Evolutionary conservation across 2,113 vertebrate species (phyloP).

Genomic region (Helogale parvula): DNA sequence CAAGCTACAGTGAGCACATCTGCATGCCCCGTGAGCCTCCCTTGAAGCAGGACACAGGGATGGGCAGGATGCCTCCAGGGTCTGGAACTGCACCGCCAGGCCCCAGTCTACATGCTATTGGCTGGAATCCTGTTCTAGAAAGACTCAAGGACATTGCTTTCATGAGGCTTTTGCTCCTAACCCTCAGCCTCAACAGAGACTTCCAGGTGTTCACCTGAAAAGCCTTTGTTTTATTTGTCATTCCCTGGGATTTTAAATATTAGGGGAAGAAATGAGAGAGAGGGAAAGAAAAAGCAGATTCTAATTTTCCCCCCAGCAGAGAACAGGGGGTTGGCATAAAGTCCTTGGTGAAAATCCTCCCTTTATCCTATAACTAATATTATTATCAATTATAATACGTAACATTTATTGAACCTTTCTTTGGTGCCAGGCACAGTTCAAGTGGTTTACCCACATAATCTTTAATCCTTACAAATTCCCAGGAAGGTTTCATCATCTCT

Average conservation of each 20-base stretch:
- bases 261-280: not conserved
- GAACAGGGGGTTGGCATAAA: not conserved
- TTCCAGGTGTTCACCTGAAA: not conserved
- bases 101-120: not conserved
- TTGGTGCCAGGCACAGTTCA: not conserved
- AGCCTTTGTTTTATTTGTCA: not conserved
- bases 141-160: too few species aligned
- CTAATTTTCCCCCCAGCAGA: not conserved
- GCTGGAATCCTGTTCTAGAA: not conserved
- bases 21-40: not conserved
- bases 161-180: not conserved
- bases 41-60: not conserved
- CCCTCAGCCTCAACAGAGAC: not conserved
- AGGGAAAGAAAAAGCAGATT: not conserved
- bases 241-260: not conserved
- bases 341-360: not conserved
- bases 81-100: not conserved
- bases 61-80: too few species aligned
- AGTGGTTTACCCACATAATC: not conserved
- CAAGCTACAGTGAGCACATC: not conserved
- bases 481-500: not conserved
- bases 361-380: not conserved
- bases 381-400: not conserved
- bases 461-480: not conserved
- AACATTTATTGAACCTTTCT: not conserved